phyloP scores from a whole-genome alignment of 2,888 invertebrate species.

The Spicauda simplicius region DNA sequence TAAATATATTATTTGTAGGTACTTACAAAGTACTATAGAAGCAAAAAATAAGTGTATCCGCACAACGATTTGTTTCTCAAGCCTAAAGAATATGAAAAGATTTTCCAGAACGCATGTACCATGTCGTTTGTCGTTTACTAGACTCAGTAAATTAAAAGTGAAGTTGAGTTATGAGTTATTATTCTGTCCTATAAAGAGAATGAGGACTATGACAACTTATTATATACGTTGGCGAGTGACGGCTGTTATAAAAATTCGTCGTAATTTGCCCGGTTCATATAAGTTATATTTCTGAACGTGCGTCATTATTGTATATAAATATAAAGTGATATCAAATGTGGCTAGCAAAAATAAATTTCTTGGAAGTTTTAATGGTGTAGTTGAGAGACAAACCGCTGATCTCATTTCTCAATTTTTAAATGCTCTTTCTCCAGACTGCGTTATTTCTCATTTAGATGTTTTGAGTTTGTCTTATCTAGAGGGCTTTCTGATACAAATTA shows the following conservation, averaged over 20 bases:
- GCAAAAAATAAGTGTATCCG: too few relatives aligned
- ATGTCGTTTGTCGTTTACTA: constrained; percentile 16
- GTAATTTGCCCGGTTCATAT: constrained; percentile 55
- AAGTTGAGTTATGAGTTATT: constrained; percentile 42
- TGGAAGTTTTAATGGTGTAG: constrained; percentile 49
- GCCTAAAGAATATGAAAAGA: neutral
- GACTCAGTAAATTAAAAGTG: constrained; percentile 36
- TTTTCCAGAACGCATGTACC: constrained; percentile 5
- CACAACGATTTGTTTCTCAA: neutral
- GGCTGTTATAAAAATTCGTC: constrained; percentile 59
- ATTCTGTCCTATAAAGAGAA: constrained; percentile 38
- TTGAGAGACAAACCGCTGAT: constrained; percentile 38
- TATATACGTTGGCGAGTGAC: constrained; percentile 42
- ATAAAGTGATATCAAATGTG: constrained; percentile 55
- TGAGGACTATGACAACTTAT: constrained; percentile 43
- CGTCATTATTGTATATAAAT: constrained; percentile 68
- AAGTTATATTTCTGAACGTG: constrained; percentile 60
- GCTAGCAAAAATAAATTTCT: constrained; percentile 63
- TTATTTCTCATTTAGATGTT: neutral
- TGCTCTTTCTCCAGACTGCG: neutral
- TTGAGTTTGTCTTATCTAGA: neutral
- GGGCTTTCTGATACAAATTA: neutral
- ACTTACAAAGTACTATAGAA: too few relatives aligned
- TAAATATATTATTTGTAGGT: too few relatives aligned
- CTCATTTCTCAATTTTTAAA: constrained; percentile 35